phyloP scores from a whole-genome alignment of 2,113 vertebrate species.

The Agelaius tricolor region DNA sequence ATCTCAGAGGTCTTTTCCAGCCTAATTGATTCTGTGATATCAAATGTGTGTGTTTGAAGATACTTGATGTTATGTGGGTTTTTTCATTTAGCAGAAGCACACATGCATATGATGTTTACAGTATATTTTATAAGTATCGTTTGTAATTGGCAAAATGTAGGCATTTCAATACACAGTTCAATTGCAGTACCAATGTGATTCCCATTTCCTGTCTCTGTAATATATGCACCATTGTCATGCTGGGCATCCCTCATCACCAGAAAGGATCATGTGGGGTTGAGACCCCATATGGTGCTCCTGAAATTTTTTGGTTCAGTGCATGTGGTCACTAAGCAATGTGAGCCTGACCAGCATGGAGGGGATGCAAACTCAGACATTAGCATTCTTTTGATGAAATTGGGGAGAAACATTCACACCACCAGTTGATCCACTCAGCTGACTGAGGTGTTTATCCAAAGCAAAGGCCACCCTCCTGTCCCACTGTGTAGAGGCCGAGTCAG shows the following conservation, averaged over 20 bases:
- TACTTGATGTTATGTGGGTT: not conserved
- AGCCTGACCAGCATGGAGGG: not conserved
- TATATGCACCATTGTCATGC: accelerated
- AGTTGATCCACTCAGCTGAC: not conserved
- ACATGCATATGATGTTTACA: not conserved
- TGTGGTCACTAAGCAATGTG: not conserved
- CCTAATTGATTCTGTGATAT: not conserved
- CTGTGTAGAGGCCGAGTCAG: not conserved
- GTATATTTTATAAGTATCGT: not conserved
- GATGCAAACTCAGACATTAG: not conserved
- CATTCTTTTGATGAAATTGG: accelerated
- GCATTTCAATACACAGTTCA: not conserved
- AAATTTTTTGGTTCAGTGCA: not conserved
- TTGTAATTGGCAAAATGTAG: not conserved
- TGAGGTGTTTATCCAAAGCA: not conserved
- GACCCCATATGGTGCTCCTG: not conserved
- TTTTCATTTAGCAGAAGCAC: not conserved
- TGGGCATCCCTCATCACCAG: accelerated
- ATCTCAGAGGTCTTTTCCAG: not conserved
- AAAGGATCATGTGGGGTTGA: not conserved
- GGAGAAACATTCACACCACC: not conserved
- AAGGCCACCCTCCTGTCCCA: not conserved
- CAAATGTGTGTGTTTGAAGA: not conserved
- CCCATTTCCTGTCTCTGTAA: not conserved
- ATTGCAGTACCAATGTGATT: accelerated